A percentile compares a stretch with the other conserved stretches of the same genome.
Evolutionary conservation across 2,113 vertebrate genomes (phyloP).

Genomic region (Coregonus clupeaformis): DNA sequence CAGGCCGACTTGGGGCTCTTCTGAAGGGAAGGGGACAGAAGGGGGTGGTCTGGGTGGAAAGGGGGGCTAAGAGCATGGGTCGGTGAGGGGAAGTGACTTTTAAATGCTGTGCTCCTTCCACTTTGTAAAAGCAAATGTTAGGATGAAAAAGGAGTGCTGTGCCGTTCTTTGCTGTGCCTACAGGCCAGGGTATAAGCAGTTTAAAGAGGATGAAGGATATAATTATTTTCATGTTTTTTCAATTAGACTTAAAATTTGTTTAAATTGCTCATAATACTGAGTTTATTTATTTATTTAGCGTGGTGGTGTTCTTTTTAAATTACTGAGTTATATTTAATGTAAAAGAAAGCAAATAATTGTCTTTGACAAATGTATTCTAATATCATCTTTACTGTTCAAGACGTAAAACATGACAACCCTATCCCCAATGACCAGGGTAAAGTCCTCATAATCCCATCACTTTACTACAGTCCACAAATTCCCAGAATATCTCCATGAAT

Average conservation of each 20-base stretch:
- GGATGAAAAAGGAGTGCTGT: constrained; percentile 69
- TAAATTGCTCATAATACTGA: too few species aligned
- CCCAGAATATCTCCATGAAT: constrained; percentile 2
- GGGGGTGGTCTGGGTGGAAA: constrained; percentile 30
- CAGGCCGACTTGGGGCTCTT: constrained; percentile 70
- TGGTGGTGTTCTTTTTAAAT: too few species aligned
- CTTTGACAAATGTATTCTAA: too few species aligned
- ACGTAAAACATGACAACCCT: constrained; percentile 9
- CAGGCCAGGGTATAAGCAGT: not conserved
- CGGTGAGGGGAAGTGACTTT: constrained; percentile 69
- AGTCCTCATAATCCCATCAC: not conserved
- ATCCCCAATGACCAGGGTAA: not conserved
- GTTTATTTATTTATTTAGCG: too few species aligned
- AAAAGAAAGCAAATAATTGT: too few species aligned
- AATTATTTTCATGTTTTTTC: not conserved
- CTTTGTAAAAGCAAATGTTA: constrained; percentile 70
- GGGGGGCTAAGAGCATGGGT: constrained; percentile 29
- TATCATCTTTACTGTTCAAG: too few species aligned
- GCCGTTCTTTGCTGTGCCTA: not conserved
- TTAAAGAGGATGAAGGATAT: not conserved
- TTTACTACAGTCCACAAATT: not conserved
- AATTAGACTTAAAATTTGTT: not conserved
- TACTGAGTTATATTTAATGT: too few species aligned
- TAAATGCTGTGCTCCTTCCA: constrained; percentile 73
- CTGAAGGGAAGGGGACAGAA: constrained; percentile 59